Base-by-base conservation (phyloP, 2,888 invertebrate species). In the Drosophila phalerata region DNA sequence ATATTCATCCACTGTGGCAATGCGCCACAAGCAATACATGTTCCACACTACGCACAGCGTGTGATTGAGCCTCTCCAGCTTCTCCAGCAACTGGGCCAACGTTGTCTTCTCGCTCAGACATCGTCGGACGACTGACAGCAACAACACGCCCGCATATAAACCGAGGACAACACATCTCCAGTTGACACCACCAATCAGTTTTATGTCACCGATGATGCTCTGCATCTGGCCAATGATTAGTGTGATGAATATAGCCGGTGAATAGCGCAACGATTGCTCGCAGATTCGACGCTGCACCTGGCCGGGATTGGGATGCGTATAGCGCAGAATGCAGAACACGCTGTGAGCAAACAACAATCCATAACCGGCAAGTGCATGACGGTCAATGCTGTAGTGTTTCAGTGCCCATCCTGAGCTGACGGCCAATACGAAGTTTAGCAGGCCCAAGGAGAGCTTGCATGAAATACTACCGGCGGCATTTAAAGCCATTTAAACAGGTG, bases 261-360 rank as follows among this genome's bases (percentile, higher is more conserved):
- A 76, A 65, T 73, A 90, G 15, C 85, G 73, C 0, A 78, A 25
- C 6, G 88, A 85, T 25, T 76, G 66, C 19, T 78, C 89, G 34
- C 87, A 84, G 3, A 90, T 19, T 15, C 56, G 56, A 0, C 85
- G 69, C 19, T 87, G 89, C 47, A 88, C 61, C 22, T 60, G 51
- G 3, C 85, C 87, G 9, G 90, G 89, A 74, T 81, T 90, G 15
- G 85, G 85, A 52, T 85, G 85, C 19, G 90, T 85, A 58, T 88
- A 79, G 17, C 90, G 84, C 13, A 85, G 25, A 9, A 87, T 66
- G 42, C 85, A 84, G 22, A 84, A 63, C 13, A 90, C 42, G 38
- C 87, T 87, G 48, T 85, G 85, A 1, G 65, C 81, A 25, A 85
- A 88, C 22, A 74, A 66, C 30, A 85, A 48, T 1, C 85, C 89